Conservation (phyloP, 2,888 invertebrate genomes). For the Isoperla grammatica region DNA sequence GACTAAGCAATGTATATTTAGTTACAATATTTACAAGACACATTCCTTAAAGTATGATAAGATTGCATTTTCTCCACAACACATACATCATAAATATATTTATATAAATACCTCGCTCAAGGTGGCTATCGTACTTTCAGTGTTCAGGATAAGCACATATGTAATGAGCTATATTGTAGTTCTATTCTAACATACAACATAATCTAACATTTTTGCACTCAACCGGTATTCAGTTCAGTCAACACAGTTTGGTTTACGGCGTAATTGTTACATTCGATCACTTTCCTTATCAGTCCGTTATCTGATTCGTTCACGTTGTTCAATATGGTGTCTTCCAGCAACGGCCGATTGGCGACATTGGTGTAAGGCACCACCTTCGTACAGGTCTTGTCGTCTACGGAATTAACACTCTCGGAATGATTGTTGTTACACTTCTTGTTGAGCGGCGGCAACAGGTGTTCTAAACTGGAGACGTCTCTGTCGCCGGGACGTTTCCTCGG, state of each 20-base stretch:
- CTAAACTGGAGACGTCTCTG: slow-evolving; percentile 31
- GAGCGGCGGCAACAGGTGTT: slow-evolving; percentile 31
- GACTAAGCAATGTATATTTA: too few relatives aligned
- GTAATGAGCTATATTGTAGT: too few relatives aligned
- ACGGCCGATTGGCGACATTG: slow-evolving; percentile 22
- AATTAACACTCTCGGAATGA: slow-evolving; percentile 1
- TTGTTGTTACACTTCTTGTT: slow-evolving; percentile 13
- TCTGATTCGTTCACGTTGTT: not conserved
- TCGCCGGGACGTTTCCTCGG: slow-evolving; percentile 13
- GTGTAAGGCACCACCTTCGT: slow-evolving; percentile 19
- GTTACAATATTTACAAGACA: too few relatives aligned
- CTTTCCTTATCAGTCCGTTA: not conserved
- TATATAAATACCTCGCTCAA: too few relatives aligned
- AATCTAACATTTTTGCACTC: too few relatives aligned
- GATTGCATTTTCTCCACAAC: too few relatives aligned
- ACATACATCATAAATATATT: too few relatives aligned
- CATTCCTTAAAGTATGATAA: too few relatives aligned
- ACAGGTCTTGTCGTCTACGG: not conserved
- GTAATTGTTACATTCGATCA: slow-evolving; percentile 6
- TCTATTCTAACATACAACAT: too few relatives aligned
- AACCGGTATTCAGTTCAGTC: not conserved
- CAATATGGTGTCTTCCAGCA: slow-evolving; percentile 12
- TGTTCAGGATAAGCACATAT: too few relatives aligned
- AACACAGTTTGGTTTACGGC: slow-evolving; percentile 12
- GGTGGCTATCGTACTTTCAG: too few relatives aligned